phyloP scores from a whole-genome alignment of 2,888 invertebrate species.

The Leptarthrus brevirostris region DNA sequence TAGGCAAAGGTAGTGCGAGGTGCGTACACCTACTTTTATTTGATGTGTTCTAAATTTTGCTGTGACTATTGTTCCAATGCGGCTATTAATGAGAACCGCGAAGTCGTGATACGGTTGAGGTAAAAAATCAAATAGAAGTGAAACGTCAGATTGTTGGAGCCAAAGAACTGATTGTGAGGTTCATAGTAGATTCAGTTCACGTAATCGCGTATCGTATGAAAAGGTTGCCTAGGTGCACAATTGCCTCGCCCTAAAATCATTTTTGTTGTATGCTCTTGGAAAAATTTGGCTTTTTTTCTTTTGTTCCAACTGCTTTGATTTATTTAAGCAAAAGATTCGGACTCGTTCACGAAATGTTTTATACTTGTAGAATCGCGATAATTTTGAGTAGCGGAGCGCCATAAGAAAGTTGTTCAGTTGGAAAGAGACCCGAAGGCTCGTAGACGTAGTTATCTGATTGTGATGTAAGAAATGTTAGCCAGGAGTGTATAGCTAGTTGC shows the following conservation, averaged over 20 bases:
- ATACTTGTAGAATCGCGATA: not conserved
- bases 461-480: slow-evolving; percentile 40
- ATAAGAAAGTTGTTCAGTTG: slow-evolving; percentile 1
- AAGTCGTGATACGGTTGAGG: slow-evolving; percentile 23
- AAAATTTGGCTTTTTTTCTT: slow-evolving; percentile 24
- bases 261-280: slow-evolving; percentile 20
- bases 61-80: slow-evolving; percentile 7
- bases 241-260: slow-evolving; percentile 23
- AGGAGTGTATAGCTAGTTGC: slow-evolving; percentile 20
- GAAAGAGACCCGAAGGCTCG: slow-evolving; percentile 26
- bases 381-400: slow-evolving; percentile 12
- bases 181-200: slow-evolving; percentile 25
- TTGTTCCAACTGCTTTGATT: not conserved
- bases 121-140: slow-evolving; percentile 26
- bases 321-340: not conserved
- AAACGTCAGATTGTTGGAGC: slow-evolving; percentile 9
- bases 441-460: slow-evolving; percentile 10
- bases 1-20: not conserved
- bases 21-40: not conserved
- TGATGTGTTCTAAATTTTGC: slow-evolving; percentile 31
- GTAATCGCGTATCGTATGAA: slow-evolving; percentile 16
- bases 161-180: not conserved
- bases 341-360: not conserved
- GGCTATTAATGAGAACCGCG: slow-evolving; percentile 3
- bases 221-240: slow-evolving; percentile 35